A percentile compares a stretch with the other conserved stretches of the same genome.
Conservation (phyloP, 2,113 vertebrate genomes). For the Channa maculata region DNA sequence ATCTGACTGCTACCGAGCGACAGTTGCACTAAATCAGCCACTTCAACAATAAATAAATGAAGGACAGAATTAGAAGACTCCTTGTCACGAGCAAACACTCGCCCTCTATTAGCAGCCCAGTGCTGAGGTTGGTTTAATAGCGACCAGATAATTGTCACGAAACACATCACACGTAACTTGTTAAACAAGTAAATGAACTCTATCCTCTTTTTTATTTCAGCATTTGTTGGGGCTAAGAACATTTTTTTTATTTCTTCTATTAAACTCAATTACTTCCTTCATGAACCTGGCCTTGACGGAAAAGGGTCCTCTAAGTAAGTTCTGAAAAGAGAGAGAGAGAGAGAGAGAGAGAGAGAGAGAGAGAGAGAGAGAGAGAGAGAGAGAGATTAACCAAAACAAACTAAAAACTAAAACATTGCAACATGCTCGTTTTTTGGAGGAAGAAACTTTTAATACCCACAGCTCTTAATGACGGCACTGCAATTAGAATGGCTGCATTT, state of each 20-base stretch:
- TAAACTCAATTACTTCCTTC: conserved; percentile 83
- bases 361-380: neutral
- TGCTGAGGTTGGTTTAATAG: conserved; percentile 44
- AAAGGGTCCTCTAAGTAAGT: conserved; percentile 69
- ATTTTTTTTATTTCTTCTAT: conserved; percentile 66
- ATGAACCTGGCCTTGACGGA: conserved; percentile 75
- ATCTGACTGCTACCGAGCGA: neutral
- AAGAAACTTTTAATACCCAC: conserved; percentile 86
- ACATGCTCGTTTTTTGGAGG: conserved; percentile 76
- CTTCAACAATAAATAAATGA: conserved; percentile 30
- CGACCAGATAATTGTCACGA: conserved; percentile 48
- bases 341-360: neutral
- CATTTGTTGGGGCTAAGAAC: conserved; percentile 62
- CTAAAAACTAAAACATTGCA: conserved; percentile 59
- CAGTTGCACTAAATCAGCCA: conserved; percentile 3
- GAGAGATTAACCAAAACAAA: neutral
- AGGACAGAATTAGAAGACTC: conserved; percentile 7
- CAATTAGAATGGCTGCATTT: conserved; percentile 87
- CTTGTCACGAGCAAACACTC: conserved; percentile 28
- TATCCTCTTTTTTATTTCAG: conserved; percentile 68
- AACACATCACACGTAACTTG: conserved; percentile 58
- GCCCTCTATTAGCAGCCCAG: conserved; percentile 8
- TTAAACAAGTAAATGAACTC: conserved; percentile 68
- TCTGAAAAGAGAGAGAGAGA: conserved; percentile 30
- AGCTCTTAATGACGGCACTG: conserved; percentile 85